Evolutionary conservation across 2,888 invertebrate genomes (phyloP), one percentile per base, ranked within the genome.

Genomic region (Eurytoma californica): DNA sequence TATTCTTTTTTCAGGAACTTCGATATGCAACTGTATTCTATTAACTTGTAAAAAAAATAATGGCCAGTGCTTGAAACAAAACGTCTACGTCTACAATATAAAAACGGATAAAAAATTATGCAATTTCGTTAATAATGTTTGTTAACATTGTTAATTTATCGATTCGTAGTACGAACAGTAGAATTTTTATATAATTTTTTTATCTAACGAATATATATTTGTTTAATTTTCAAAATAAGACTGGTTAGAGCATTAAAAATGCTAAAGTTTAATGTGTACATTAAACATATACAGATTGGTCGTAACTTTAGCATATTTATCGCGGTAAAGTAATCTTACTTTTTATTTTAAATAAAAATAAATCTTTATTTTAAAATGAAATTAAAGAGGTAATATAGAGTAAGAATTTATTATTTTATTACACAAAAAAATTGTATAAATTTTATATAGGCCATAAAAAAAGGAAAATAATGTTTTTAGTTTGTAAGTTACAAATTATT

Each of bases 31-130:
- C 61, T 70, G 61, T 72, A 79, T 72, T 72, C 68, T 68, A 81
- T 81, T 66, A 79, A 81, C 20, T 79, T 80, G 84, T 83, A 28
- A 85, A 88, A 86, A 83, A 86, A 86, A 81, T 86, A 87, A 83
- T 85, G 87, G 86, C 82, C 87, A 87, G 83, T 88, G 86, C 86
- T 73, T 47, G 63, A 24, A 13, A 0, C 16, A 5, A 74, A 69
- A 65, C 55, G 47, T 70, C 67, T 77, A 53, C 69, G 49, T 70
- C 67, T 77, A 53, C 69, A 30, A 39, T 72, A 39, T 60, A 24
- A 58, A 14, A 30, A 53, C 67, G 39, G 14, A 65, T 60, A 12
- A 49, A 53, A 65, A 20, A 57, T 77, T 66, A 30, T 12, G 47
- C 61, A 78, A 63, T 28, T 70, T n/a, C n/a, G 7, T 63, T 63